Evolutionary conservation across 2,113 vertebrate species (phyloP), one percentile per base, ranked within the genome.

Genomic region (Chamaetylas fuelleborni): DNA sequence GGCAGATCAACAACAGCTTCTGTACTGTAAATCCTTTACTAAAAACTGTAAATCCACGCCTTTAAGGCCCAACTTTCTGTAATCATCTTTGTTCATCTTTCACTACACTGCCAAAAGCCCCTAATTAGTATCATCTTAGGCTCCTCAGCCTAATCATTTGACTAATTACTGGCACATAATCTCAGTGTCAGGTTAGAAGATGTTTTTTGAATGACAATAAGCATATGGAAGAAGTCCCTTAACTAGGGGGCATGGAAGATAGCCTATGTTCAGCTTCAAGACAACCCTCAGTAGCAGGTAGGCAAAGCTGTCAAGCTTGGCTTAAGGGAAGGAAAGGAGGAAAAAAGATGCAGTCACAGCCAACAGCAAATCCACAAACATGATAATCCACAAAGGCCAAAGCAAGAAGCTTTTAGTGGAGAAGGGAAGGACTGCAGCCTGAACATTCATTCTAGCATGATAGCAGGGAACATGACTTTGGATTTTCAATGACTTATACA

Each of bases 41-140:
- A 73, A 61, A 95, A 93, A 90, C 94, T 78, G 90, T 84, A 97
- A 97, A 92, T 96, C 94, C 61, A 0, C 3, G 80, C 86, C 92
- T 93, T 93, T 67, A 89, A 91, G 91, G 94, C 69, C 94, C 56
- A 78, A 81, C 64, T 73, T 84, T 72, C 86, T 28, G 19, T 90
- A 97, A 95, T 94, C 85, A 95, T 81, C 95, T 93, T 81, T 86
- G 88, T 62, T 95, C 83, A 91, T 95, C 91, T 81, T 74, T 79
- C 81, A 60, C 78, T 72, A 54, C 45, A 19, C 18, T 89, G 89
- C 92, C 81, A 91, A 95, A 93, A 95, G 91, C 77, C 81, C 36
- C 84, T 97, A 97, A 97, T 95, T 96, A 96, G 94, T 56, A 90
- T 83, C 76, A 94, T 92, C 38, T 93, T 73, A 88, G 81, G 71